Percentiles rank a stretch among this genome's conserved stretches.
These are phyloP conservation scores for Mechanitis messenoides DNA, from an alignment of 2,888 invertebrate genomes.

Conservation along the genomic window DNA sequence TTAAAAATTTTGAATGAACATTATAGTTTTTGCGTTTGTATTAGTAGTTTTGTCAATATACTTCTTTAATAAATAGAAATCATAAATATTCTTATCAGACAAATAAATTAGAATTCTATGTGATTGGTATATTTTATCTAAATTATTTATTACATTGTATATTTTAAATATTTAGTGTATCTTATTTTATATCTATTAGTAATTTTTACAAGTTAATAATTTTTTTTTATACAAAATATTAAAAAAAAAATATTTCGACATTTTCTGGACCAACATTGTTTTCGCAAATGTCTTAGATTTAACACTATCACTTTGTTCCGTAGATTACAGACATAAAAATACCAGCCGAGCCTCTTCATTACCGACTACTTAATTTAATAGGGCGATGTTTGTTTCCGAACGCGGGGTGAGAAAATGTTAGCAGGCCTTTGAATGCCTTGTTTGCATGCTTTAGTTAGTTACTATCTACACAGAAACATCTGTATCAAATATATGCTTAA, in stretches of 20 bases:
- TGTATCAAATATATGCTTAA: background rate
- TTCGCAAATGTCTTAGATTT: slow-evolving; percentile 34
- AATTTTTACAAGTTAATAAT: too few relatives aligned
- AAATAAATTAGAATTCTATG: too few relatives aligned
- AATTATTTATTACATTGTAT: too few relatives aligned
- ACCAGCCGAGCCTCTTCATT: slow-evolving; percentile 53
- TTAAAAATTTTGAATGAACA: too few relatives aligned
- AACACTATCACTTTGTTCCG: slow-evolving; percentile 52
- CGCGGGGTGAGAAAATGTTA: slow-evolving; percentile 31
- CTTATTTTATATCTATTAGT: too few relatives aligned
- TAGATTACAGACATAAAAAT: slow-evolving; percentile 59
- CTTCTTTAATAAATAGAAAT: too few relatives aligned
- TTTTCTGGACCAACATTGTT: background rate
- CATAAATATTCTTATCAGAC: too few relatives aligned
- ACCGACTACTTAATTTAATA: slow-evolving; percentile 48
- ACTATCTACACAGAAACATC: slow-evolving; percentile 7
- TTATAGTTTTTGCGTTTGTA: too few relatives aligned
- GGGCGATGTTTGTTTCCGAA: slow-evolving; percentile 36
- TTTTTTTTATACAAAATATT: too few relatives aligned
- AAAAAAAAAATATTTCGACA: background rate
- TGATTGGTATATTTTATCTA: too few relatives aligned
- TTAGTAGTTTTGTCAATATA: too few relatives aligned
- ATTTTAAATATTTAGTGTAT: too few relatives aligned
- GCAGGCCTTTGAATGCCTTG: slow-evolving; percentile 27
- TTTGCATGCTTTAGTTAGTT: slow-evolving; percentile 27